These are phyloP conservation scores for Acipenser ruthenus DNA, from an alignment of 2,797 vertebrate genomes.

Conservation along the genomic window DNA sequence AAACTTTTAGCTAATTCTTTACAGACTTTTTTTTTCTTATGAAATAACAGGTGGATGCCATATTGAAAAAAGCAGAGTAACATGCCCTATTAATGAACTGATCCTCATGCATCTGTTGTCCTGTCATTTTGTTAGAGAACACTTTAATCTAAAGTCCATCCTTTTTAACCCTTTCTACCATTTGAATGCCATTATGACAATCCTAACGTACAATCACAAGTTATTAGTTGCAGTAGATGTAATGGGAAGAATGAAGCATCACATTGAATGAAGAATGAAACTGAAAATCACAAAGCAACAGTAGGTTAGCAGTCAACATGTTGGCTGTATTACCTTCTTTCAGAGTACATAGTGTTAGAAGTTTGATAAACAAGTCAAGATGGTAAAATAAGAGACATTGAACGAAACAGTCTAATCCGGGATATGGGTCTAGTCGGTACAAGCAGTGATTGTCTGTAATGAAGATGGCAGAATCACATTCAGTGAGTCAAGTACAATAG, in stretches of 20 bases:
- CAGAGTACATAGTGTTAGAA: too few relatives aligned
- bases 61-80: conserved; percentile 65
- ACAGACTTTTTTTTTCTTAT: conserved; percentile 28
- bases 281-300: too few relatives aligned
- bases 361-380: too few relatives aligned
- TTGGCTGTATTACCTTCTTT: too few relatives aligned
- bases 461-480: too few relatives aligned
- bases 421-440: too few relatives aligned
- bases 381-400: too few relatives aligned
- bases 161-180: background rate
- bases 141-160: conserved; percentile 7
- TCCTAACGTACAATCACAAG: background rate
- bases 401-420: too few relatives aligned
- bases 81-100: conserved; percentile 60
- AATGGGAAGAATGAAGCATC: background rate
- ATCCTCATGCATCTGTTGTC: conserved; percentile 57
- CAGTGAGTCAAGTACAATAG: too few relatives aligned
- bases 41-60: conserved; percentile 51
- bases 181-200: background rate
- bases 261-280: too few relatives aligned
- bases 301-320: too few relatives aligned
- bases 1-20: conserved; percentile 64
- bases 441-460: too few relatives aligned
- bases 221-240: background rate
- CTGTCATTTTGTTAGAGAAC: conserved; percentile 32